These are phyloP conservation scores for Synergus japonicus DNA, from an alignment of 2,888 invertebrate species.

Conservation along the genomic window DNA sequence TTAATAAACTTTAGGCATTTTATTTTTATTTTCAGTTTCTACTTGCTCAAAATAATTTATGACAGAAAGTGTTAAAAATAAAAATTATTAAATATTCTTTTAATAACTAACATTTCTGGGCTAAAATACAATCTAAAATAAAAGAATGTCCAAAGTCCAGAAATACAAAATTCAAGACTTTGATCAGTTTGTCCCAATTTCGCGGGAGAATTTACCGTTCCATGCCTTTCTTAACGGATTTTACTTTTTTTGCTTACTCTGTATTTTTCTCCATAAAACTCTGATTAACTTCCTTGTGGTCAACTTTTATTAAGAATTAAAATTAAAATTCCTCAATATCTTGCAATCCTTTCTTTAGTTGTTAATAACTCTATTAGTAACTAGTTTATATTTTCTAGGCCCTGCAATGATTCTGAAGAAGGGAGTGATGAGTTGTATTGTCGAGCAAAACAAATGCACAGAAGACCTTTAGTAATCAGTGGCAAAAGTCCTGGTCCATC, in stretches of 20 bases:
- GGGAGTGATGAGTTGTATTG: slow-evolving; percentile 21
- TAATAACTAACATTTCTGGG: background rate
- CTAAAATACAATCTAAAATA: background rate
- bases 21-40: too few relatives aligned
- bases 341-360: too few relatives aligned
- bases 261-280: background rate
- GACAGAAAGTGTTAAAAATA: too few relatives aligned
- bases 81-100: too few relatives aligned
- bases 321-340: background rate
- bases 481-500: slow-evolving; percentile 66
- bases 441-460: background rate
- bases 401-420: slow-evolving; percentile 7
- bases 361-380: background rate
- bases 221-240: background rate
- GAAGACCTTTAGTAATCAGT: slow-evolving; percentile 58
- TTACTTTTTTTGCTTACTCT: background rate
- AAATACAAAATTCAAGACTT: background rate
- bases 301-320: background rate
- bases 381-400: slow-evolving; percentile 1
- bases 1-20: too few relatives aligned
- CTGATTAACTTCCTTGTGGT: background rate
- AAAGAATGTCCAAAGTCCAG: background rate
- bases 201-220: background rate
- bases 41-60: too few relatives aligned
- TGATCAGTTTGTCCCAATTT: background rate